Conservation (phyloP, 2,888 invertebrate genomes). For the Amblyjoppa fuscipennis region DNA sequence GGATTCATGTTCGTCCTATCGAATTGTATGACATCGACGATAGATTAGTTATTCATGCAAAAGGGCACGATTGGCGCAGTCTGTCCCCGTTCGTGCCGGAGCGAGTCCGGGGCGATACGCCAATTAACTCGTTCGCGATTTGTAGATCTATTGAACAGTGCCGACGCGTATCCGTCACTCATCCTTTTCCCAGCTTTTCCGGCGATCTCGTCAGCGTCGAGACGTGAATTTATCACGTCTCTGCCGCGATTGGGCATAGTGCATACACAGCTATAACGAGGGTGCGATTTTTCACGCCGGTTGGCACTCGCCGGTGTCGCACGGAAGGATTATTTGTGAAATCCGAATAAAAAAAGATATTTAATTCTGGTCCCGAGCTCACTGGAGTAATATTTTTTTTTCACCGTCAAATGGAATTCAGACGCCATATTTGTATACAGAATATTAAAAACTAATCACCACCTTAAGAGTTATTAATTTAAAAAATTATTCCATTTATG, state of each 20-base stretch:
- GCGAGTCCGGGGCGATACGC: background rate
- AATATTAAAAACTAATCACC: too few species aligned
- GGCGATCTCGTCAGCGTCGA: background rate
- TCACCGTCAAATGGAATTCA: too few species aligned
- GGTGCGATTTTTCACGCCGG: background rate
- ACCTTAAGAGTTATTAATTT: too few species aligned
- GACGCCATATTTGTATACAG: too few species aligned
- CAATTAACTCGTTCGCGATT: constrained; percentile 13
- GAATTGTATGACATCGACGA: background rate
- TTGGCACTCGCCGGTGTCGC: background rate
- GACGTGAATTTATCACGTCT: constrained; percentile 3
- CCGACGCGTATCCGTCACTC: constrained; percentile 1
- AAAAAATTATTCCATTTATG: too few species aligned
- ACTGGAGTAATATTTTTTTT: too few species aligned
- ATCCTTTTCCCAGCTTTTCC: background rate
- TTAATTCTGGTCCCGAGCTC: too few species aligned
- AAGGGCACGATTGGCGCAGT: background rate
- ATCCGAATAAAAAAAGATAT: too few species aligned
- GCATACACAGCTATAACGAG: background rate
- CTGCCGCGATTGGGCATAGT: background rate
- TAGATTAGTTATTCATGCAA: background rate
- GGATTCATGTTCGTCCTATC: background rate
- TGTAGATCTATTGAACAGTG: background rate
- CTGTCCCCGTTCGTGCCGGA: background rate
- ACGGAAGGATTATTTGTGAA: too few species aligned